Conservation (phyloP, 2,797 vertebrate genomes). For the Tamandua tetradactyla region DNA sequence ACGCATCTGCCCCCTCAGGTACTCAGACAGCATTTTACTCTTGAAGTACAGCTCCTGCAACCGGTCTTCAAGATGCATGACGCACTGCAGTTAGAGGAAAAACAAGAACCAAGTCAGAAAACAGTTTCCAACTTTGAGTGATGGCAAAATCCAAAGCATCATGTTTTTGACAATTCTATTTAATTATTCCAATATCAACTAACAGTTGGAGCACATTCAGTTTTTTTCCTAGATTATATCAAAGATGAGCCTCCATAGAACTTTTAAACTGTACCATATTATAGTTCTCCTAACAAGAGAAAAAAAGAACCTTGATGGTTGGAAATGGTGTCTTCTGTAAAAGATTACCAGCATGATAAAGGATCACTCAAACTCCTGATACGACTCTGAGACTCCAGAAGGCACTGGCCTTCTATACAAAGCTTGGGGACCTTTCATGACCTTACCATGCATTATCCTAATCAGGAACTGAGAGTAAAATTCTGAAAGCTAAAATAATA, state of each 20-base stretch:
- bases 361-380: not conserved
- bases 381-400: not conserved
- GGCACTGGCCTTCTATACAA: conserved; percentile 16
- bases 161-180: conserved; percentile 28
- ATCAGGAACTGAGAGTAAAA: not conserved
- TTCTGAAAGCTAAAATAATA: conserved; percentile 32
- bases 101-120: conserved; percentile 47
- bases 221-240: conserved; percentile 3
- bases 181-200: conserved; percentile 29
- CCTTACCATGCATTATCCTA: not conserved
- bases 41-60: conserved; percentile 99
- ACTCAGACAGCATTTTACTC: conserved; percentile 98
- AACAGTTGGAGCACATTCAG: conserved; percentile 42
- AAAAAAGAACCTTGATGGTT: not conserved
- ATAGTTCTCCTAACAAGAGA: conserved; percentile 13
- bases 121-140: not conserved
- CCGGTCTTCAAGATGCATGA: conserved; percentile 98
- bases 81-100: conserved; percentile 88
- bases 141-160: conserved; percentile 46
- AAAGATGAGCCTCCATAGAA: not conserved
- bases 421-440: not conserved
- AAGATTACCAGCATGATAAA: not conserved
- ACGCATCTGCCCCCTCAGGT: conserved; percentile 97
- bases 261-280: conserved; percentile 8
- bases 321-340: not conserved